Base-by-base conservation (phyloP, 1,140 invertebrate genomes). In the Drosophila malerkotliana region DNA sequence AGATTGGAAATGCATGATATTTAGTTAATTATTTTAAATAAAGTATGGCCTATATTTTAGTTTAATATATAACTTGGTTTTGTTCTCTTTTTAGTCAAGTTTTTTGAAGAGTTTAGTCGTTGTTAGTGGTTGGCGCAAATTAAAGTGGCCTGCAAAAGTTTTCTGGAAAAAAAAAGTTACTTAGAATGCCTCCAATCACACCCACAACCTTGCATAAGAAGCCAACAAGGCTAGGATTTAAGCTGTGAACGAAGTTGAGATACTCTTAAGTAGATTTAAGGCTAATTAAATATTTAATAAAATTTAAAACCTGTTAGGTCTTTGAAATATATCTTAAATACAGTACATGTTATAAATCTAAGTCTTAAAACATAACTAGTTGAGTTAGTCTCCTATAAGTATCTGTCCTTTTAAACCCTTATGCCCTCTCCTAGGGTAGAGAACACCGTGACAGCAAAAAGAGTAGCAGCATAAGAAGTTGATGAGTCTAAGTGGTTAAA, bases 401-500 rank as follows among this genome's bases (percentile, higher is more conserved):
- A 21, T 2, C 3, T 21, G 21, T 21, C 21, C 21, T 21, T 21
- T n/a, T 3, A 4, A 37, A n/a, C 4, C 10, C 12, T 4, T 37
- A 4, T 37, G n/a, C 34, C 34, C 12, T 37, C 3, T 9, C 7
- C 1, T 9, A 34, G 21, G 21, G 21, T 21, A 21, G 21, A 39
- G 34, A 54, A 24, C 18, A 44, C 34, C 51, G 47, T 32, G 58
- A 37, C 61, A 57, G 51, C 21, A 26, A 39, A 56, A 74, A 74
- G 74, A 75, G 59, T 74, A 74, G 59, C 72, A 74, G 73, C 62
- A 68, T 76, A 76, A 68, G 72, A 76, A 76, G 73, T 76, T 76
- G 73, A 76, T 76, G 73, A 76, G 72, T 76, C 72, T 76, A 76
- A 76, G 73, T 76, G 72, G 73, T 76, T 76, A 76, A 76, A 76